Percentiles rank a stretch among this genome's conserved stretches.
These are phyloP conservation scores for Cataglyphis cursor DNA, from an alignment of 2,888 invertebrate genomes.

Conservation along the genomic window DNA sequence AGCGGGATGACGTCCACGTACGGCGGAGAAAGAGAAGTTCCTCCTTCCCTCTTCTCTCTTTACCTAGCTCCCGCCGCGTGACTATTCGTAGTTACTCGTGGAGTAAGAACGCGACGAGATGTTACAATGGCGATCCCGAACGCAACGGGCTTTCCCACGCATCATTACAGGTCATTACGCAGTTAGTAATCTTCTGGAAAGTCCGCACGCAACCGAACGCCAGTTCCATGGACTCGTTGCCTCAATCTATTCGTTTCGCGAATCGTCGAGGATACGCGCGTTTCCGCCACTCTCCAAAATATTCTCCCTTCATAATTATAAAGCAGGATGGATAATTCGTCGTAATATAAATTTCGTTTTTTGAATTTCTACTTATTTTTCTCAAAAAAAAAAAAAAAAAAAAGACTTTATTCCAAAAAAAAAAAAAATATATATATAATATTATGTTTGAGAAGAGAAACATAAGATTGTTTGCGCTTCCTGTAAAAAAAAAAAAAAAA, in stretches of 20 bases:
- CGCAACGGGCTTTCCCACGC: slow-evolving; percentile 57
- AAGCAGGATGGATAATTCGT: background rate
- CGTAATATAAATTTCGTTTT: background rate
- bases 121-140: slow-evolving; percentile 47
- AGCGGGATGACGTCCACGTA: slow-evolving; percentile 67
- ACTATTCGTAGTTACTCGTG: slow-evolving; percentile 39
- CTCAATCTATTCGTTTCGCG: slow-evolving; percentile 9
- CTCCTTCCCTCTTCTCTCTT: no score
- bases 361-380: background rate
- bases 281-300: slow-evolving; percentile 4
- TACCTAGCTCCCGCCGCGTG: background rate
- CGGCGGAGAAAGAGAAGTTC: slow-evolving; percentile 68
- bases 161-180: slow-evolving; percentile 51
- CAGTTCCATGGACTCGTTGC: slow-evolving; percentile 26
- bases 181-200: slow-evolving; percentile 51
- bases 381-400: background rate
- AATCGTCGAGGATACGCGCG: background rate
- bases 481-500: slow-evolving; percentile 22
- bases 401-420: background rate
- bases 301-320: background rate
- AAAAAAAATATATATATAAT: background rate
- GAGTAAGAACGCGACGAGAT: slow-evolving; percentile 15
- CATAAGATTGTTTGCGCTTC: background rate
- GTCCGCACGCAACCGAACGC: slow-evolving; percentile 29
- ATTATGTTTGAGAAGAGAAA: background rate